phyloP scores from a whole-genome alignment of 53 echinoderm and acorn worm species.

The Antedon mediterranea region DNA sequence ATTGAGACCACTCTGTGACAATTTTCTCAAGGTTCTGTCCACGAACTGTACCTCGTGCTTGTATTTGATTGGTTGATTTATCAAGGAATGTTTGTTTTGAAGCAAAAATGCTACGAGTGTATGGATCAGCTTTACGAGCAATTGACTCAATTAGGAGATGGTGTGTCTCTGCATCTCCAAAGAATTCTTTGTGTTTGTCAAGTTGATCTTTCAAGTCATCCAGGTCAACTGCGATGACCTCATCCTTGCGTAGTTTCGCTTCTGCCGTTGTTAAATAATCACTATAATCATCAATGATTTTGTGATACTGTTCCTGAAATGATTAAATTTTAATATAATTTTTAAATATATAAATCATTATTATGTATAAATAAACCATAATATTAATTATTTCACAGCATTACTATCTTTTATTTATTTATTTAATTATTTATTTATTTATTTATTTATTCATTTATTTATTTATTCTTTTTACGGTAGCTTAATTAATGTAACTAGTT shows the following conservation, averaged over 20 bases:
- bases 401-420: too few species aligned
- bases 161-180: constrained; percentile 85
- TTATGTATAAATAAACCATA: neutral
- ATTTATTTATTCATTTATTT: too few species aligned
- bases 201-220: constrained; percentile 73
- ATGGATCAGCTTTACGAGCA: constrained; percentile 82
- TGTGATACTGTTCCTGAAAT: constrained; percentile 89
- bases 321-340: neutral
- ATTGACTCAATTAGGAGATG: constrained; percentile 94
- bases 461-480: too few species aligned
- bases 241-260: constrained; percentile 51
- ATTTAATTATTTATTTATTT: too few species aligned
- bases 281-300: constrained; percentile 94
- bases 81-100: constrained; percentile 56
- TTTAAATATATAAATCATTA: neutral
- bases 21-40: constrained; percentile 79
- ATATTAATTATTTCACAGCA: neutral
- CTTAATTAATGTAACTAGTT: too few species aligned
- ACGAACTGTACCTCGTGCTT: constrained; percentile 44
- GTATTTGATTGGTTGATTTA: constrained; percentile 60
- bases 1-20: constrained; percentile 73
- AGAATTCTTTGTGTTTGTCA: constrained; percentile 95
- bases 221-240: constrained; percentile 57
- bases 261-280: constrained; percentile 92
- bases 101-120: constrained; percentile 79